phyloP scores from a whole-genome alignment of 2,888 invertebrate genomes.

The Odiellus spinosus region DNA sequence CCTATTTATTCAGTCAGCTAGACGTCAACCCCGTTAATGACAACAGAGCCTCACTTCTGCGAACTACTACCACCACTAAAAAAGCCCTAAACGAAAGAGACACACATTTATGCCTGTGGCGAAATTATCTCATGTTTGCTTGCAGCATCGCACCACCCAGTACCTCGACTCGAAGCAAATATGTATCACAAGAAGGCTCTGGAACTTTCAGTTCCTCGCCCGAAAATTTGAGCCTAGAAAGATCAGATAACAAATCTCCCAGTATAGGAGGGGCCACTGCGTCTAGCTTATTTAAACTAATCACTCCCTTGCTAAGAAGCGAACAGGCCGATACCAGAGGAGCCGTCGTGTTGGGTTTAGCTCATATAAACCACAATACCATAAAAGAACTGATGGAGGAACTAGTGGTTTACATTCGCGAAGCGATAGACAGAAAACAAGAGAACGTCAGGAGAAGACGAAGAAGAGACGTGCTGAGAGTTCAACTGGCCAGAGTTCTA shows the following conservation, averaged over 20 bases:
- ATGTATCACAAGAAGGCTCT: slow-evolving; percentile 81
- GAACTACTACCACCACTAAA: slow-evolving; percentile 53
- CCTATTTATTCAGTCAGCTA: slow-evolving; percentile 76
- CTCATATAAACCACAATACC: slow-evolving; percentile 85
- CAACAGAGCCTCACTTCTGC: slow-evolving; percentile 79
- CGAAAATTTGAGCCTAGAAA: slow-evolving; percentile 58
- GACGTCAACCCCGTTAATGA: slow-evolving; percentile 92
- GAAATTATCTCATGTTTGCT: slow-evolving; percentile 90
- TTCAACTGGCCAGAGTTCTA: slow-evolving; percentile 78
- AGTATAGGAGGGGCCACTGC: slow-evolving; percentile 42
- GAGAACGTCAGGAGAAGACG: slow-evolving; percentile 85
- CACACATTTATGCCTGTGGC: slow-evolving; percentile 91
- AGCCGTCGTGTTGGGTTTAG: slow-evolving; percentile 80
- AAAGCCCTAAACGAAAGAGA: slow-evolving; percentile 87
- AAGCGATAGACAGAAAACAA: slow-evolving; percentile 91
- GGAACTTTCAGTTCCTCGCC: slow-evolving; percentile 50
- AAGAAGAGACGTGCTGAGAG: slow-evolving; percentile 73
- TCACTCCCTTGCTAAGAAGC: slow-evolving; percentile 78
- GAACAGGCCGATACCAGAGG: slow-evolving; percentile 88
- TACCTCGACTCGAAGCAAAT: slow-evolving; percentile 51
- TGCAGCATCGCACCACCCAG: slow-evolving; percentile 89
- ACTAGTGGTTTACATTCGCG: slow-evolving; percentile 71
- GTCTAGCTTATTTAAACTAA: slow-evolving; percentile 72
- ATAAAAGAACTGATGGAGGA: slow-evolving; percentile 95
- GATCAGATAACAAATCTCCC: slow-evolving; percentile 56